Evolutionary conservation across 2,888 invertebrate species (phyloP), one percentile per base, ranked within the genome.

Genomic region (Eilema sororculum): DNA sequence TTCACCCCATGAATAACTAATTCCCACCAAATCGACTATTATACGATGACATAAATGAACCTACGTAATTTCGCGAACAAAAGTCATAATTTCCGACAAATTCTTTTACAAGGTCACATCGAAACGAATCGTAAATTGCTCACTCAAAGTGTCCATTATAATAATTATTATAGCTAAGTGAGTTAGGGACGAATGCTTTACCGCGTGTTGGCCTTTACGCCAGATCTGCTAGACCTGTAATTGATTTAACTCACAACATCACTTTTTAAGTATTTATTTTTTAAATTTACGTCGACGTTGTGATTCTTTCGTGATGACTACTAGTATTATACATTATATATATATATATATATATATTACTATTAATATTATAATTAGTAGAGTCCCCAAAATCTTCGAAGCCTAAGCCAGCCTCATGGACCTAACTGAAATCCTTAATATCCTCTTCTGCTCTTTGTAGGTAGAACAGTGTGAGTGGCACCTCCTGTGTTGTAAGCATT

Each of bases 91-190:
- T 79, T 81, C 65, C 68, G 67, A 68, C 72, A 71, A 79, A 81
- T 73, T 76, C 52, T 22, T 65, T 62, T 64, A 16, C 80, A 79
- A 81, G 80, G 80, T 75, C 75, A 67, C 68, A 28, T 71, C 28
- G 78, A 78, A 73, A 79, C 80, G 80, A 80, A 80, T 80, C 73
- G 78, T 67, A 79, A 81, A 81, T 81, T 81, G 68, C 70, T 65
- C 46, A 57, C 62, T 68, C 70, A 72, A 73, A 69, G 61, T 73
- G 58, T 76, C 77, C 67, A 81, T 77, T 71, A 65, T 81, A 72
- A 57, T 66, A 66, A 59, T 59, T 37, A 79, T 79, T 75, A 78
- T 73, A 76, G 62, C 16, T 61, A 64, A 68, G 67, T 73, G 76
- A 73, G 24, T 76, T 57, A 46, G 67, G 37, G 67, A 68, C 41